phyloP scores from a whole-genome alignment of 2,797 vertebrate genomes.

The Coregonus ussuriensis region DNA sequence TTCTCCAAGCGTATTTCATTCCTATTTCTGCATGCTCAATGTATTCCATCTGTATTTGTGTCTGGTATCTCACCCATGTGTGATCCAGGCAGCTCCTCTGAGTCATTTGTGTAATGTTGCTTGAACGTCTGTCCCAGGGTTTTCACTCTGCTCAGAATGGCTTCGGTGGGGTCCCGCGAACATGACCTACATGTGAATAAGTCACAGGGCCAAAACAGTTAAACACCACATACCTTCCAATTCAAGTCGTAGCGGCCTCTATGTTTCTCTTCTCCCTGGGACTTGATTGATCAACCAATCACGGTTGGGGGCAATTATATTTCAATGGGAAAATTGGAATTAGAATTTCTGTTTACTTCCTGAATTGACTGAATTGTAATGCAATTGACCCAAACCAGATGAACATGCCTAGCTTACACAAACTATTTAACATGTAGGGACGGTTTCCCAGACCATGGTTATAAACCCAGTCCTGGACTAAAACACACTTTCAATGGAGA shows the following conservation, averaged over 20 bases:
- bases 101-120: constrained; percentile 86
- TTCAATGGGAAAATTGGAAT: not conserved
- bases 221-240: not conserved
- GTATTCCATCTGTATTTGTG: not conserved
- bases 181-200: constrained; percentile 79
- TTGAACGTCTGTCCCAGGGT: constrained; percentile 87
- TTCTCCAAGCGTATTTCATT: constrained; percentile 43
- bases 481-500: not conserved
- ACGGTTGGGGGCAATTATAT: not conserved
- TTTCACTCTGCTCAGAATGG: constrained; percentile 81
- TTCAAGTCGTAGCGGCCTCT: too few relatives aligned
- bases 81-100: constrained; percentile 85
- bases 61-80: constrained; percentile 78
- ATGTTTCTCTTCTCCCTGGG: too few relatives aligned
- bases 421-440: too few relatives aligned
- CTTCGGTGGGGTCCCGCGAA: constrained; percentile 82
- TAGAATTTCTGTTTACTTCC: not conserved
- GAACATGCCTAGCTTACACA: not conserved
- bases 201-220: not conserved
- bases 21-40: constrained; percentile 79
- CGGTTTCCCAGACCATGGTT: too few relatives aligned
- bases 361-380: too few relatives aligned
- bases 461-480: not conserved
- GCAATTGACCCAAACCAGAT: not conserved
- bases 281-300: not conserved